Percentiles rank a stretch among this genome's conserved stretches.
These are phyloP conservation scores for Maccullochella peelii DNA, from an alignment of 2,113 vertebrate species.

Conservation along the genomic window DNA sequence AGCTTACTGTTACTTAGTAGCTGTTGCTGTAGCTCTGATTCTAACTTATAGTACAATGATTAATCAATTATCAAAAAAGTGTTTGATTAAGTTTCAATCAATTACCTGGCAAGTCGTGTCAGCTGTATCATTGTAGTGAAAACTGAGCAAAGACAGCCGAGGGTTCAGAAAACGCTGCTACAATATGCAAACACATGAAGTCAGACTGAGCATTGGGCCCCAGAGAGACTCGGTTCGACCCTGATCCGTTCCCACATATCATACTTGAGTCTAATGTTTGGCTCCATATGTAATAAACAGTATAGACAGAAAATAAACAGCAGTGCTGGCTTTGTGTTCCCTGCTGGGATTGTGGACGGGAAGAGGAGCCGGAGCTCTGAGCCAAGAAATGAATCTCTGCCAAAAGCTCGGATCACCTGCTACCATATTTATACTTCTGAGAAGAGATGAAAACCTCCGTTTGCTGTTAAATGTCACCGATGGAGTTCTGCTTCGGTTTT, in stretches of 20 bases:
- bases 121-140: too few relatives aligned
- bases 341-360: constrained; percentile 41
- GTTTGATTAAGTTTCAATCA: too few relatives aligned
- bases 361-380: constrained; percentile 42
- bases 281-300: constrained; percentile 50
- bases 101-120: too few relatives aligned
- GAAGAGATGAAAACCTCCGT: constrained; percentile 29
- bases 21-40: too few relatives aligned
- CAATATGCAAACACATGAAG: too few relatives aligned
- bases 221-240: background rate
- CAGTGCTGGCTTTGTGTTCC: constrained; percentile 52
- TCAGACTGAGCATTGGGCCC: too few relatives aligned
- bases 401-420: constrained; percentile 58
- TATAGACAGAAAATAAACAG: constrained; percentile 58
- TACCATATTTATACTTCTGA: constrained; percentile 52
- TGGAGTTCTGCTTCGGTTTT: constrained; percentile 18
- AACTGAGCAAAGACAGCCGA: too few relatives aligned
- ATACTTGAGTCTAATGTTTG: constrained; percentile 44
- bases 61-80: too few relatives aligned
- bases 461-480: constrained; percentile 52
- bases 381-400: constrained; percentile 64
- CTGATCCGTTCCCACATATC: constrained; percentile 18
- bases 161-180: too few relatives aligned
- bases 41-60: too few relatives aligned
- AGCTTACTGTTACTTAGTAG: too few relatives aligned